These are phyloP conservation scores for Dorcus parallelipipedus DNA, from an alignment of 2,888 invertebrate species.

Conservation along the genomic window DNA sequence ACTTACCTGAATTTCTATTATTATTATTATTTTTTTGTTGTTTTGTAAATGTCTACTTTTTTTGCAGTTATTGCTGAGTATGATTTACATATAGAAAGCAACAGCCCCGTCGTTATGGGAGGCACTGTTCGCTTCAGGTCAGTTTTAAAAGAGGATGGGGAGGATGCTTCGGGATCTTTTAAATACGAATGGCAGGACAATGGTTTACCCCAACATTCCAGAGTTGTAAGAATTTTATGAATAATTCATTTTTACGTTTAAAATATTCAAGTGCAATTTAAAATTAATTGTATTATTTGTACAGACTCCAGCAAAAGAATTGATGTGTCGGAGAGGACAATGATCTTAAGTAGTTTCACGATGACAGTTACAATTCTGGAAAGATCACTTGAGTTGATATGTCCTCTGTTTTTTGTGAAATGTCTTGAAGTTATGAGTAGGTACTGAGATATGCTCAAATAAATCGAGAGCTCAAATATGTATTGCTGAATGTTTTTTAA, in stretches of 20 bases:
- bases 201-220: conserved; percentile 52
- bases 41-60: background rate
- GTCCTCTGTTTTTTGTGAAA: no score
- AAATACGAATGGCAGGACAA: conserved; percentile 61
- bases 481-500: no score
- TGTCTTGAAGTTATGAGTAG: no score
- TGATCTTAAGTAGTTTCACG: no score
- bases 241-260: conserved; percentile 7
- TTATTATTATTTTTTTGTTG: background rate
- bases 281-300: no score
- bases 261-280: background rate
- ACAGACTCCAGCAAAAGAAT: no score
- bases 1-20: background rate
- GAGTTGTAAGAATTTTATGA: conserved; percentile 45
- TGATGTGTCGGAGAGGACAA: no score
- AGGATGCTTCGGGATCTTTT: conserved; percentile 51
- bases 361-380: no score
- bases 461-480: no score
- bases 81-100: conserved; percentile 54
- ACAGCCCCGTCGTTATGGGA: conserved; percentile 70
- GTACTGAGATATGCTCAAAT: no score
- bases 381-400: no score
- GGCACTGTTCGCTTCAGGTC: conserved; percentile 68
- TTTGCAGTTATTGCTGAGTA: conserved; percentile 30
- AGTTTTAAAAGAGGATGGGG: conserved; percentile 50